Evolutionary conservation across 2,797 vertebrate genomes (phyloP).

Genomic region (Acanthiza pusilla): DNA sequence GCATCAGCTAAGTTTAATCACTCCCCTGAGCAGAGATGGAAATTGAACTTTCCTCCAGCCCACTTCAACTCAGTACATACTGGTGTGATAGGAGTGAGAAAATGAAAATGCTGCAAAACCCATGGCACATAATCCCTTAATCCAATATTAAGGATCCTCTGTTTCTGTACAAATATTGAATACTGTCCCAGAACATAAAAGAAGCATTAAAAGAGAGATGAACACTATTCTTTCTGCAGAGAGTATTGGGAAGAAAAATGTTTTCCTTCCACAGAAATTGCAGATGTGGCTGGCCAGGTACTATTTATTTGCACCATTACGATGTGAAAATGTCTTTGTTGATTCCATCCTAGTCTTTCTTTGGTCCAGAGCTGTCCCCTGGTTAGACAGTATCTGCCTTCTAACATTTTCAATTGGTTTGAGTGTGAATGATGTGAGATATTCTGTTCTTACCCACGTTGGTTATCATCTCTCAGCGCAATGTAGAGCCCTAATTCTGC

Average conservation of each 20-base stretch:
- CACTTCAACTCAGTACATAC: constrained; percentile 14
- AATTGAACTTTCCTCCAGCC: constrained; percentile 44
- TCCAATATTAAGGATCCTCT: neutral
- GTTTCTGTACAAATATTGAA: neutral
- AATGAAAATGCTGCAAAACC: constrained; percentile 14
- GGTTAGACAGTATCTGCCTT: neutral
- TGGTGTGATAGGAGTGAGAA: constrained; percentile 19
- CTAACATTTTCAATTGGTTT: neutral
- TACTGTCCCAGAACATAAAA: neutral
- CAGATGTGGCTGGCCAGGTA: neutral
- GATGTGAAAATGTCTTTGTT: neutral
- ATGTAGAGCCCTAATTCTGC: neutral
- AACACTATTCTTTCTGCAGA: neutral
- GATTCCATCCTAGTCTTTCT: neutral
- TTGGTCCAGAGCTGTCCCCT: neutral
- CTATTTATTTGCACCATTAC: neutral
- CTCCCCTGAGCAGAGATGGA: constrained; percentile 12
- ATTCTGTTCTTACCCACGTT: neutral
- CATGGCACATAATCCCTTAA: neutral
- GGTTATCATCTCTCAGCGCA: neutral
- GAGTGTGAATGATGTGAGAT: neutral
- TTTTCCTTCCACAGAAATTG: neutral
- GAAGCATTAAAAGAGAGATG: neutral
- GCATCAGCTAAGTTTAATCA: constrained; percentile 30
- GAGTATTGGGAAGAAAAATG: neutral